Conservation (phyloP, 2,797 vertebrate species). For the Sebastes trivittatus region DNA sequence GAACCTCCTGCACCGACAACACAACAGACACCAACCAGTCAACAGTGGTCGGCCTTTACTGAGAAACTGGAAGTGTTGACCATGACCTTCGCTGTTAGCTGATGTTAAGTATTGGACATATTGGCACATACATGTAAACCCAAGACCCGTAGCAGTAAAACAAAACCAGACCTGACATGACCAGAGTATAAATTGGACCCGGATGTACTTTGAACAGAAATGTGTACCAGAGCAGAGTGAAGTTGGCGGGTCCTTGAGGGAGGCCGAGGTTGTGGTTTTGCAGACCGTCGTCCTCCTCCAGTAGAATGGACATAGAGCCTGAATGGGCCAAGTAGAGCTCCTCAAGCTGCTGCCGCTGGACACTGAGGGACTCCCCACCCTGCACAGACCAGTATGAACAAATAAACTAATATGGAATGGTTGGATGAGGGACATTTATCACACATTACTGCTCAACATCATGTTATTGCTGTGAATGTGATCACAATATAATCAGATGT, state of each 20-base stretch:
- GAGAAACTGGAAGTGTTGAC: background rate
- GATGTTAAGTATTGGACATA: no score
- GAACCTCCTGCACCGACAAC: constrained; percentile 74
- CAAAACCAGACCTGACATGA: background rate
- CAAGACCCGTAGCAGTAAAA: background rate
- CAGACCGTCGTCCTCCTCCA: constrained; percentile 65
- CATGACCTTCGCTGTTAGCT: background rate
- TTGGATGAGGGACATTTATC: background rate
- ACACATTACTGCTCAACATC: background rate
- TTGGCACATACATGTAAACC: background rate
- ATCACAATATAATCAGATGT: background rate
- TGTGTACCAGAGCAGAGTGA: constrained; percentile 82
- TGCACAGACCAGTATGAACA: constrained; percentile 17
- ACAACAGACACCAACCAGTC: background rate
- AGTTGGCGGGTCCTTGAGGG: constrained; percentile 81
- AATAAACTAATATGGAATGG: background rate
- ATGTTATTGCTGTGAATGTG: background rate
- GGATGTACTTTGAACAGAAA: background rate
- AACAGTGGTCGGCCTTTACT: background rate
- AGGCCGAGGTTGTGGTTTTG: constrained; percentile 58
- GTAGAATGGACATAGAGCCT: constrained; percentile 76
- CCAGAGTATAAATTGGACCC: background rate
- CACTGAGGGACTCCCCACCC: constrained; percentile 78
- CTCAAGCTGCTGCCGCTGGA: constrained; percentile 81
- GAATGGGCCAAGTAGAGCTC: constrained; percentile 79